A percentile compares a stretch with the other conserved stretches of the same genome.
phyloP scores from a whole-genome alignment of 2,888 invertebrate genomes.

The Macaria notata region DNA sequence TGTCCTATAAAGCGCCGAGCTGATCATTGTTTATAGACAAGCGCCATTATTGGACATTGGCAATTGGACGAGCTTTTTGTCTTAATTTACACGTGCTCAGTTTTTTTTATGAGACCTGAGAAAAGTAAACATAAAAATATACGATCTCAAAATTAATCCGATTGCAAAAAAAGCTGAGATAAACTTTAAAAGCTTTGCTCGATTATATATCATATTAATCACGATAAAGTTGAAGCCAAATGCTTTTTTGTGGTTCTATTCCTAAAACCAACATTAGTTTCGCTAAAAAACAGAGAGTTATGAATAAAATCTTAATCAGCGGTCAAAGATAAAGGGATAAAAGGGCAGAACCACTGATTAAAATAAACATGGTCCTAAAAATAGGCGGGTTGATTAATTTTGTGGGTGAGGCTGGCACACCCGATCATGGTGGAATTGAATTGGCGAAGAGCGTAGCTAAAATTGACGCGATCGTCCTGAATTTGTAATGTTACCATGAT shows the following conservation, averaged over 20 bases:
- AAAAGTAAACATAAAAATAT: neutral
- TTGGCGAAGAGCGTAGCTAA: slow-evolving; percentile 67
- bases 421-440: slow-evolving; percentile 51
- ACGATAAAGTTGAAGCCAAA: slow-evolving; percentile 16
- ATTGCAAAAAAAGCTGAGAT: neutral
- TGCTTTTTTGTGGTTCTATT: slow-evolving; percentile 16
- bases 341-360: slow-evolving; percentile 62
- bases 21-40: slow-evolving; percentile 66
- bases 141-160: too few relatives aligned
- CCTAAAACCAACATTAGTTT: slow-evolving; percentile 28
- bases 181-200: slow-evolving; percentile 2
- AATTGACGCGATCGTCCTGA: slow-evolving; percentile 60
- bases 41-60: slow-evolving; percentile 38
- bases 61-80: slow-evolving; percentile 25
- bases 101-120: slow-evolving; percentile 1
- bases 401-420: slow-evolving; percentile 55
- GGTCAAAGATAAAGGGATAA: slow-evolving; percentile 53
- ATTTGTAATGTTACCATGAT: slow-evolving; percentile 47
- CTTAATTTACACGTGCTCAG: slow-evolving; percentile 17
- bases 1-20: slow-evolving; percentile 64
- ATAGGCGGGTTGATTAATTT: slow-evolving; percentile 76
- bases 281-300: slow-evolving; percentile 53
- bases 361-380: slow-evolving; percentile 74
- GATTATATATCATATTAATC: slow-evolving; percentile 28
- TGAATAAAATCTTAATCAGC: slow-evolving; percentile 82